These are phyloP conservation scores for Acrobasis consociella DNA, from an alignment of 2,888 invertebrate genomes.

Conservation along the genomic window DNA sequence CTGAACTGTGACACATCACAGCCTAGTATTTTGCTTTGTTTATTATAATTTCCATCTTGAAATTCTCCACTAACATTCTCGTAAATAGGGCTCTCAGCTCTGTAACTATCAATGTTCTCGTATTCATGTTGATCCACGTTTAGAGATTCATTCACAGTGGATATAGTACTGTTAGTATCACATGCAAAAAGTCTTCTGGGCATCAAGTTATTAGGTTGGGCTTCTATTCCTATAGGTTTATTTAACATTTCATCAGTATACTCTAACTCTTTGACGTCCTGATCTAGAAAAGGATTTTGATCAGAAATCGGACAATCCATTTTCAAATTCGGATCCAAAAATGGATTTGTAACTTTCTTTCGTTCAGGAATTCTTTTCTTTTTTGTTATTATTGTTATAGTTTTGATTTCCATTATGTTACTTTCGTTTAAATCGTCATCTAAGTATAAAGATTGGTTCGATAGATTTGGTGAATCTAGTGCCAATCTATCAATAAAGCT, in stretches of 20 bases:
- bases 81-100: slow-evolving; percentile 68
- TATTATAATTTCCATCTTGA: slow-evolving; percentile 56
- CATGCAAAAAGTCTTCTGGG: slow-evolving; percentile 65
- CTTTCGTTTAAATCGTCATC: slow-evolving; percentile 80
- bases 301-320: slow-evolving; percentile 36
- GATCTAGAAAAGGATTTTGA: slow-evolving; percentile 64
- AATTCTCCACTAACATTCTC: slow-evolving; percentile 62
- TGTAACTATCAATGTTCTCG: slow-evolving; percentile 66
- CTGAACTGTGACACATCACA: slow-evolving; percentile 73
- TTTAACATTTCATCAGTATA: slow-evolving; percentile 54
- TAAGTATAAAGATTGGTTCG: slow-evolving; percentile 68
- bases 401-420: slow-evolving; percentile 81
- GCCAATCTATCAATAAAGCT: slow-evolving; percentile 76
- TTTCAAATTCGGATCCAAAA: slow-evolving; percentile 61
- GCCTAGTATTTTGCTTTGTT: slow-evolving; percentile 77
- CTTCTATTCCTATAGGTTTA: slow-evolving; percentile 37
- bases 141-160: slow-evolving; percentile 67
- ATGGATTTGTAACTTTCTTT: slow-evolving; percentile 72
- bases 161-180: slow-evolving; percentile 72
- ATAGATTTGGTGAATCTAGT: slow-evolving; percentile 64
- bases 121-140: slow-evolving; percentile 59
- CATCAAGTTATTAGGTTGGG: slow-evolving; percentile 44
- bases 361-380: slow-evolving; percentile 55
- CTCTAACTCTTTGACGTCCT: slow-evolving; percentile 52
- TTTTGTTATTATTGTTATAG: slow-evolving; percentile 75